These are phyloP conservation scores for Sternarchorhynchus goeldii DNA, from an alignment of 2,797 vertebrate genomes.

Conservation along the genomic window DNA sequence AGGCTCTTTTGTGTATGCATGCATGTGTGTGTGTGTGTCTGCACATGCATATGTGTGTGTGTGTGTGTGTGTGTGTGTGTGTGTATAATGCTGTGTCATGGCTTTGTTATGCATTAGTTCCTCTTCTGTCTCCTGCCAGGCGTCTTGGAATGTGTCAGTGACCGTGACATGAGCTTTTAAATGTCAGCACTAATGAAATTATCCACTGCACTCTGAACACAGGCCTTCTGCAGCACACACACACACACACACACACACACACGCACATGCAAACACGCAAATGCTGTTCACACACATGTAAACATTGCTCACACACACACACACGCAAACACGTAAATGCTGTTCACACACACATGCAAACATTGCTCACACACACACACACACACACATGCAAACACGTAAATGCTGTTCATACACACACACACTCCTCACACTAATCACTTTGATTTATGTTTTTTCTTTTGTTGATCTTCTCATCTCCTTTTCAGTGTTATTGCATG, in stretches of 20 bases:
- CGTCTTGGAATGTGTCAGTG: neutral
- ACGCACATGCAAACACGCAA: neutral
- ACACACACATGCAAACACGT: too few relatives aligned
- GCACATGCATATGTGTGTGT: neutral
- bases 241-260: neutral
- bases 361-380: too few relatives aligned
- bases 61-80: constrained; percentile 14
- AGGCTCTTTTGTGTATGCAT: neutral
- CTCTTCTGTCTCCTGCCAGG: constrained; percentile 6
- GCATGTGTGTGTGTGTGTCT: constrained; percentile 7
- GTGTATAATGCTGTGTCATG: neutral
- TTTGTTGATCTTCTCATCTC: constrained; percentile 1
- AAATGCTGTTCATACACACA: too few relatives aligned
- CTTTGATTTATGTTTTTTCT: constrained; percentile 18
- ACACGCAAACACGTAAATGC: too few relatives aligned
- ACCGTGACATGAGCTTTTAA: constrained; percentile 22
- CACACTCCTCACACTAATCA: neutral
- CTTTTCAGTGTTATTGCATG: constrained; percentile 27
- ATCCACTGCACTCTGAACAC: neutral
- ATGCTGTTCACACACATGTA: too few relatives aligned
- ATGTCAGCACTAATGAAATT: constrained; percentile 16
- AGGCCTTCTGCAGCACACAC: neutral
- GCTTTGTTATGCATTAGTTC: constrained; percentile 14
- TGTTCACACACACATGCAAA: too few relatives aligned
- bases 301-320: neutral